Conservation (phyloP, 2,888 invertebrate species). For the Ariolimax columbianus region DNA sequence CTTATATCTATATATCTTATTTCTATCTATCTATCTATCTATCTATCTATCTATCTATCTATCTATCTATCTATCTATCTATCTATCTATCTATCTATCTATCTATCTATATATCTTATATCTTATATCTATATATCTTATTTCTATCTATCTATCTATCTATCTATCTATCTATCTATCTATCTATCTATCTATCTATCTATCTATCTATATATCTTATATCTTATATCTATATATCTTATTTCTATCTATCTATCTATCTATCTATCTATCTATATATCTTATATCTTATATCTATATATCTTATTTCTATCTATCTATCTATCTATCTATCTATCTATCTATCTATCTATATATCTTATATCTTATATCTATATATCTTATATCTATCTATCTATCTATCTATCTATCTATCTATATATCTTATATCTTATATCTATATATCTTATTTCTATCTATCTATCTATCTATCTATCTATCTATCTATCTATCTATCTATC, state of each 20-base stretch:
- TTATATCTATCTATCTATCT: conserved; percentile 19
- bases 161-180: too few species aligned
- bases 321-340: conserved; percentile 1
- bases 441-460: too few species aligned
- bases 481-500: background rate
- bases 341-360: background rate
- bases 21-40: background rate
- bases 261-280: background rate
- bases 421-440: background rate
- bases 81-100: too few species aligned
- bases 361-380: background rate
- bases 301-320: background rate
- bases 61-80: too few species aligned
- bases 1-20: background rate
- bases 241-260: background rate
- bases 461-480: background rate
- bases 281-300: background rate
- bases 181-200: too few species aligned
- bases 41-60: background rate
- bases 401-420: conserved; percentile 5
- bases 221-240: too few species aligned
- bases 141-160: too few species aligned
- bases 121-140: too few species aligned
- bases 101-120: too few species aligned
- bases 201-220: too few species aligned